These are phyloP conservation scores for Melanostoma mellinum DNA, from an alignment of 2,888 invertebrate genomes.

Conservation along the genomic window DNA sequence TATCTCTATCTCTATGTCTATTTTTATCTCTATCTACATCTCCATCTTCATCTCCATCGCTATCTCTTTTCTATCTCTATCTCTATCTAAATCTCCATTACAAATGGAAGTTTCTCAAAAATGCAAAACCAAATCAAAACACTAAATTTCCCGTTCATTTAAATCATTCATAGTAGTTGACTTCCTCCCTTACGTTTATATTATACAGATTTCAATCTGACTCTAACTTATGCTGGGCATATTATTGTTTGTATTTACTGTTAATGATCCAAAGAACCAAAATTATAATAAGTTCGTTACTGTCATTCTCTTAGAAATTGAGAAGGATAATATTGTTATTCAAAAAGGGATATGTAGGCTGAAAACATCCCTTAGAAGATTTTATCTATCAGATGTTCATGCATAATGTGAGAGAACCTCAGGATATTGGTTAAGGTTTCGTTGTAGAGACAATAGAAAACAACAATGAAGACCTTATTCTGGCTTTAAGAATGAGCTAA, in stretches of 20 bases:
- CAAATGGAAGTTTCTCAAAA: too few relatives aligned
- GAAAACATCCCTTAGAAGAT: not conserved
- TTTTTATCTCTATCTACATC: too few relatives aligned
- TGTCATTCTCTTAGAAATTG: not conserved
- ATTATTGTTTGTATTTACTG: not conserved
- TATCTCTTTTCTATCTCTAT: too few relatives aligned
- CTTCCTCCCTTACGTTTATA: too few relatives aligned
- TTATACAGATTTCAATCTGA: too few relatives aligned
- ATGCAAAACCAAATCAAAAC: too few relatives aligned
- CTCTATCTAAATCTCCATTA: too few relatives aligned
- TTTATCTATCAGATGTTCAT: not conserved
- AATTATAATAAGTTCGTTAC: conserved; percentile 17
- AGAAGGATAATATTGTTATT: not conserved
- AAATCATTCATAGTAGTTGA: too few relatives aligned
- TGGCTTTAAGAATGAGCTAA: not conserved
- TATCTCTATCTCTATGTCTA: too few relatives aligned
- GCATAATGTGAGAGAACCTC: not conserved
- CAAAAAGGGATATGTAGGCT: not conserved
- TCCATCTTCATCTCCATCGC: too few relatives aligned
- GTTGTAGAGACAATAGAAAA: not conserved
- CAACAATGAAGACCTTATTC: not conserved
- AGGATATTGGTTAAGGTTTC: not conserved
- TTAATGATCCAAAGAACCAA: conserved; percentile 18
- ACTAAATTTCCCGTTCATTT: too few relatives aligned
- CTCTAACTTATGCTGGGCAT: too few relatives aligned